Evolutionary conservation across 2,113 vertebrate species (phyloP).

Genomic region (Prunella himalayana): DNA sequence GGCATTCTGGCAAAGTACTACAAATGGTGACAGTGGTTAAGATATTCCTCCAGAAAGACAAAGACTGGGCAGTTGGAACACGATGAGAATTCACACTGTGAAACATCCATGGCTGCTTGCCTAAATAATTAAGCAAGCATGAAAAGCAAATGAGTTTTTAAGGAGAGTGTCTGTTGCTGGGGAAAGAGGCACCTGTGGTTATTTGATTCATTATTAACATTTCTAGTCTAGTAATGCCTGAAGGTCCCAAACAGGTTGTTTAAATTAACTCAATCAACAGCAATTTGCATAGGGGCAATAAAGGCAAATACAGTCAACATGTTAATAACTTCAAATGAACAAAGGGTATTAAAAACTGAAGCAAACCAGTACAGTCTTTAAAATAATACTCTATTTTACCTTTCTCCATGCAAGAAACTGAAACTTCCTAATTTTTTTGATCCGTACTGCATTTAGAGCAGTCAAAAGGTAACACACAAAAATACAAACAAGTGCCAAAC

Average conservation of each 20-base stretch:
- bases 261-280: constrained; percentile 60
- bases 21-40: background rate
- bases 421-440: background rate
- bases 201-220: constrained; percentile 66
- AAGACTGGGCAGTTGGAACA: constrained; percentile 17
- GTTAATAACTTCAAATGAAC: constrained; percentile 33
- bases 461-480: background rate
- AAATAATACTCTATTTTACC: background rate
- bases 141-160: constrained; percentile 68
- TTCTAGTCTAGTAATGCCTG: constrained; percentile 40
- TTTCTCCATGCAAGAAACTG: background rate
- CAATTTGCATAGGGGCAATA: constrained; percentile 59
- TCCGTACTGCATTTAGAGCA: background rate
- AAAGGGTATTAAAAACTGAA: constrained; percentile 19
- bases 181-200: constrained; percentile 66
- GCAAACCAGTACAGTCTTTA: background rate
- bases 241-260: constrained; percentile 63
- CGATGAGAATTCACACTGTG: constrained; percentile 35
- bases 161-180: constrained; percentile 62
- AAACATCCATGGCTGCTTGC: constrained; percentile 61
- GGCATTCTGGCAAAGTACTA: background rate
- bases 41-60: background rate
- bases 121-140: constrained; percentile 67
- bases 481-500: background rate
- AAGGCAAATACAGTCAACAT: constrained; percentile 52